phyloP scores from a whole-genome alignment of 92 coral and sea anemone genomes.

The Paramuricea clavata region DNA sequence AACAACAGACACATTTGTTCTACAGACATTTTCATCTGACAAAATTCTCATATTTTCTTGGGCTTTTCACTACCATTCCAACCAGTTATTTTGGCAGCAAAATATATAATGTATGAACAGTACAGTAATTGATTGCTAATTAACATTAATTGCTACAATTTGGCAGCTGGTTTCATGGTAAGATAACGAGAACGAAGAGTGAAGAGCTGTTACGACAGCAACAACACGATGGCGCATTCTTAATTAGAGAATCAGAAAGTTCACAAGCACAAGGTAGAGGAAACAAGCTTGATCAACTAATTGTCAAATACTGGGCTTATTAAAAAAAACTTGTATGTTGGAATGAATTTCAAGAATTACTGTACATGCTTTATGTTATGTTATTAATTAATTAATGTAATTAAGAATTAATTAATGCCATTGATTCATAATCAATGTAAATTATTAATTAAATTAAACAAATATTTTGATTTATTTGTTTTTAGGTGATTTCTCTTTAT shows the following conservation, averaged over 20 bases:
- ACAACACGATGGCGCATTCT: conserved; percentile 63
- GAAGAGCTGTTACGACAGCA: conserved; percentile 53
- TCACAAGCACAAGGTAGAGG: conserved; percentile 42
- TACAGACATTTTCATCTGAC: no score
- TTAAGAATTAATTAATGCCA: no score
- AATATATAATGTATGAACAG: no score
- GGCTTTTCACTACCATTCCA: no score
- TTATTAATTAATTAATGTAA: no score
- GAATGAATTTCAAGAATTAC: neutral
- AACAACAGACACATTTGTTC: no score
- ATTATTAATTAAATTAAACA: no score
- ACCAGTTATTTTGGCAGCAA: no score
- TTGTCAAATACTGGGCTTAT: no score
- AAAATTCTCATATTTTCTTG: no score
- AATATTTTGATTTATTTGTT: no score
- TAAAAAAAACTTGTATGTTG: no score
- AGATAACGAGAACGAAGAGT: conserved; percentile 55
- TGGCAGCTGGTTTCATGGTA: conserved; percentile 67
- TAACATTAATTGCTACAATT: neutral
- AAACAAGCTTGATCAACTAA: neutral
- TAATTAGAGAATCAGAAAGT: conserved; percentile 67
- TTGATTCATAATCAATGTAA: neutral
- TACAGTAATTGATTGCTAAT: neutral
- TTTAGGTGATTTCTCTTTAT: conserved; percentile 53
- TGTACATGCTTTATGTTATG: neutral